phyloP scores from a whole-genome alignment of 2,113 vertebrate genomes.

The Lepidothrix coronata region DNA sequence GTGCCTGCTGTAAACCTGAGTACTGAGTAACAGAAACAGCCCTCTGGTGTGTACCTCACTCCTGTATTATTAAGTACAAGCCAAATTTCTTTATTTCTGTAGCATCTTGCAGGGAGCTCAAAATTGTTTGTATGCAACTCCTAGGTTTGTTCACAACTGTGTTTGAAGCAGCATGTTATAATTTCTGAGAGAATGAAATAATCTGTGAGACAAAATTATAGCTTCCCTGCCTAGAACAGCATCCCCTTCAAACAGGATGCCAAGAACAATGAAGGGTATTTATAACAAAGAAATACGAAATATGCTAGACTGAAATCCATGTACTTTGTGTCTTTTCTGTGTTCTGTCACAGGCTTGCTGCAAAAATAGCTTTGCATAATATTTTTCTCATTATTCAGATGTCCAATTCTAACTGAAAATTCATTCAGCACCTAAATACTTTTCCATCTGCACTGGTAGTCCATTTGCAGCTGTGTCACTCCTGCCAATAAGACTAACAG shows the following conservation, averaged over 20 bases:
- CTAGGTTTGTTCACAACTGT: neutral
- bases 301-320: neutral
- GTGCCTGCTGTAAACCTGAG: neutral
- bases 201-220: neutral
- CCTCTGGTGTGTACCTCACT: neutral
- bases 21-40: neutral
- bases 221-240: neutral
- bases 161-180: neutral
- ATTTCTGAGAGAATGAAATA: neutral
- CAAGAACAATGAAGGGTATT: neutral
- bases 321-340: neutral
- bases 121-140: neutral
- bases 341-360: neutral
- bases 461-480: neutral
- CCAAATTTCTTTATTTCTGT: neutral
- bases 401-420: neutral
- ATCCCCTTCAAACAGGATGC: neutral
- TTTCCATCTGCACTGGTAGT: neutral
- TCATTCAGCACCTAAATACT: neutral
- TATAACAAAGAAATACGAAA: neutral
- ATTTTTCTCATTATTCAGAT: neutral
- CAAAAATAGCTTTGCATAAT: neutral
- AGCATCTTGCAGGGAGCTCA: neutral
- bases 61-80: neutral
- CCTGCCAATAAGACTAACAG: neutral